These are phyloP conservation scores for Drosophila lacteicornis DNA, from an alignment of 1,140 invertebrate species.

Conservation along the genomic window DNA sequence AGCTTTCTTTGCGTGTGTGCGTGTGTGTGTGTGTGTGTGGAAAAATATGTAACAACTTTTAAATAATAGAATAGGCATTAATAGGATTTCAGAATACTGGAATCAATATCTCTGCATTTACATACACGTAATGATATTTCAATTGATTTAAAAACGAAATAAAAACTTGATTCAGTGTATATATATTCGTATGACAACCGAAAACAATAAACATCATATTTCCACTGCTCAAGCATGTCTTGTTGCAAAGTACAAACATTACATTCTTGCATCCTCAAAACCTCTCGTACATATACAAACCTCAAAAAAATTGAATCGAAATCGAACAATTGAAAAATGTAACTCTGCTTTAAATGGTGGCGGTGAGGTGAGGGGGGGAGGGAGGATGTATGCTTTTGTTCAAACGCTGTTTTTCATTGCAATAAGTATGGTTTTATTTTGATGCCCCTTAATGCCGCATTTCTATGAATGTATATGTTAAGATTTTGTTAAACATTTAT, in stretches of 20 bases:
- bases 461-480: constrained; percentile 72
- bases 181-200: not conserved
- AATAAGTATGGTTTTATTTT: constrained; percentile 56
- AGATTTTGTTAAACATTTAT: constrained; percentile 82
- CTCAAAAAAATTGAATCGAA: constrained; percentile 26
- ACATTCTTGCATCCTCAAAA: constrained; percentile 16
- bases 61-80: constrained; percentile 19
- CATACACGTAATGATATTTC: constrained; percentile 4
- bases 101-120: constrained; percentile 17
- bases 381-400: constrained; percentile 38
- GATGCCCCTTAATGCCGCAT: constrained; percentile 68
- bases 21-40: not conserved
- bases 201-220: constrained; percentile 2
- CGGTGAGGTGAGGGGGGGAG: constrained; percentile 4
- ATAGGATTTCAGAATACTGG: constrained; percentile 32
- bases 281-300: constrained; percentile 25
- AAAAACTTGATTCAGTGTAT: constrained; percentile 17
- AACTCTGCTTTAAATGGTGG: constrained; percentile 16
- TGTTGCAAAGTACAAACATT: constrained; percentile 8
- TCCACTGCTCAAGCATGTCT: constrained; percentile 7
- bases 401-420: constrained; percentile 35
- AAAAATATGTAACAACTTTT: constrained; percentile 3
- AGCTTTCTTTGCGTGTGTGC: constrained; percentile 5
- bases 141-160: constrained; percentile 16
- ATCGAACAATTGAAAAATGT: constrained; percentile 45